Base-by-base conservation (phyloP, 2,113 vertebrate genomes). In the Dipodomys spectabilis region DNA sequence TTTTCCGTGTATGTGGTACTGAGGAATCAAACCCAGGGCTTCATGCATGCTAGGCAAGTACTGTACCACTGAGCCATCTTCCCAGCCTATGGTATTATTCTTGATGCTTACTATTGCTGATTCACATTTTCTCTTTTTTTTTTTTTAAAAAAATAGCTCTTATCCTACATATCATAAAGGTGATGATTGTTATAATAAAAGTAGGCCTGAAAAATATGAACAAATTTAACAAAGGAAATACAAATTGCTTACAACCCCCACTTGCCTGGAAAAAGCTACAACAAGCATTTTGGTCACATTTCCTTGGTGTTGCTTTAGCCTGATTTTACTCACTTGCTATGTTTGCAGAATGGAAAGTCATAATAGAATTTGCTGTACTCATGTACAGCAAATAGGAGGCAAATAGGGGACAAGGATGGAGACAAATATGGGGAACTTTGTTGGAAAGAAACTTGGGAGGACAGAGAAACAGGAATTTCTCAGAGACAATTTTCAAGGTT, bases 41-140 rank as follows among this genome's bases (percentile, higher is more conserved):
- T 39, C 39, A 39, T 39, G 39, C 39, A 39, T 39, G 5, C 39
- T 39, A 39, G 5, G 39, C 39, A 39, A 39, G 39, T 1, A 6
- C 39, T 39, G 39, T 39, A 39, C 39, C 39, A 39, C 39, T 39
- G 39, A 6, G 39, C 39, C 39, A 39, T 5, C 39, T 39, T 39
- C 39, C 5, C 39, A 39, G 39, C 39, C 39, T 39, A 39, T 39
- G 39, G 39, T 5, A 9, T 35, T 53, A 78, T 67, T 87, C n/a
- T 90, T 92, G 57, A 85, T 20, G 74, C 6, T 87, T 71, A 67
- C 1, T 49, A 96, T 93, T 88, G 35, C 32, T 86, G 82, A 39
- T 35, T 65, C 65, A 44, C 27, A 39, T 88, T 39, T 39, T 39
- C 39, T 39, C 6, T 39, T 39, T 39, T 35, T 35, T 35, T 35